Base-by-base conservation (phyloP, 2,888 invertebrate genomes). In the Cryptocheilus praepositus region DNA sequence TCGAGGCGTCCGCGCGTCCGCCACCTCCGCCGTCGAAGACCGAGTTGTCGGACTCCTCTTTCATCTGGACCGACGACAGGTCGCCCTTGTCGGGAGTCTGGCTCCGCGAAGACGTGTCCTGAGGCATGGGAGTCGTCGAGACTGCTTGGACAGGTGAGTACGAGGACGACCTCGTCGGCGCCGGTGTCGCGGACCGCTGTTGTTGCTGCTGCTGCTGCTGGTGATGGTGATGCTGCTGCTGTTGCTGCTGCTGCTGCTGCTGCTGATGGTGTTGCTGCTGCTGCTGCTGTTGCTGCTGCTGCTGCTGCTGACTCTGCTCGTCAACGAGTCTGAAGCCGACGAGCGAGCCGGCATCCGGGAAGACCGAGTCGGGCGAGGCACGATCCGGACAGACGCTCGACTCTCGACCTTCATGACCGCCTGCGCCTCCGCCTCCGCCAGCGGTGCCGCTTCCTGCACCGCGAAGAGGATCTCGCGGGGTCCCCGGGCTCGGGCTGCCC, bases 401-500 rank as follows among this genome's bases (percentile, higher is more conserved):
- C 61, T 78, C 81, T 46, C 81, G 79, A 36, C 57, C n/a, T n/a
- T 80, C 81, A 69, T 68, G 59, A 64, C 70, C 89, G 86, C 89
- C 90, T 52, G 60, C 58, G 25, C 45, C 58, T 8, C 64, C 49
- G 16, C 90, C 89, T 88, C 89, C 89, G 86, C 90, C 90, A 25
- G 57, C 19, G 89, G 89, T 71, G 58, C 89, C 90, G 86, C 45
- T 59, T n/a, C 46, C 49, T 21, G 89, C 89, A 85, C 89, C 91
- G 86, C 89, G 90, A 88, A 91, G 89, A 89, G 91, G 90, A 89
- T 92, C 81, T 53, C 84, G 77, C 90, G 92, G 91, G 89, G 82
- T 91, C 87, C 92, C 91, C 89, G 92, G 90, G 80, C 89, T 88
- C 76, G 89, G 92, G 91, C 89, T 92, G 91, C 90, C 91, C 92